Conservation (phyloP, 2,113 vertebrate genomes). For the Noturus placidus region DNA sequence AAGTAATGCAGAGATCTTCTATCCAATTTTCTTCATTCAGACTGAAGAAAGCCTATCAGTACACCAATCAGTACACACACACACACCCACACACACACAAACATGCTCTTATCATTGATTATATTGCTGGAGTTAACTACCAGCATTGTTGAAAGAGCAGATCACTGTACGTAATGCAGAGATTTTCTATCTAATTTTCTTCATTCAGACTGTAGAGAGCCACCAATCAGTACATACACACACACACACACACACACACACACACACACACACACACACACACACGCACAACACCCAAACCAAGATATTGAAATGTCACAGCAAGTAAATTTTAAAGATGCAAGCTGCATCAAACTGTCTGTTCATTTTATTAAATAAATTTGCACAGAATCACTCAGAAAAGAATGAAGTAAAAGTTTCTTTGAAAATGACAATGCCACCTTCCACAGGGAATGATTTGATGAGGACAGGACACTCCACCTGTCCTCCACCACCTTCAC, state of each 20-base stretch:
- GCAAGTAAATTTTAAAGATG: neutral
- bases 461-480: neutral
- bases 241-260: neutral
- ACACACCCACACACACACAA: neutral
- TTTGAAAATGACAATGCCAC: neutral
- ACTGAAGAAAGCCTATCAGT: conserved; percentile 11
- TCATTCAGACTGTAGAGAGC: neutral
- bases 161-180: neutral
- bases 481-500: too few species aligned
- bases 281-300: neutral
- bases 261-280: neutral
- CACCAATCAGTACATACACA: neutral
- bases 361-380: neutral
- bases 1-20: neutral
- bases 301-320: conserved; percentile 18
- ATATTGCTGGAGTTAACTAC: neutral
- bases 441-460: neutral
- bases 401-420: neutral
- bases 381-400: neutral
- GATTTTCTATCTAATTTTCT: neutral
- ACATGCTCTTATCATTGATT: neutral
- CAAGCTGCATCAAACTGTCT: neutral
- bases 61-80: neutral
- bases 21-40: neutral
- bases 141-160: conserved; percentile 42